Evolutionary conservation across 2,113 vertebrate genomes (phyloP).

Genomic region (Solenodon paradoxus): DNA sequence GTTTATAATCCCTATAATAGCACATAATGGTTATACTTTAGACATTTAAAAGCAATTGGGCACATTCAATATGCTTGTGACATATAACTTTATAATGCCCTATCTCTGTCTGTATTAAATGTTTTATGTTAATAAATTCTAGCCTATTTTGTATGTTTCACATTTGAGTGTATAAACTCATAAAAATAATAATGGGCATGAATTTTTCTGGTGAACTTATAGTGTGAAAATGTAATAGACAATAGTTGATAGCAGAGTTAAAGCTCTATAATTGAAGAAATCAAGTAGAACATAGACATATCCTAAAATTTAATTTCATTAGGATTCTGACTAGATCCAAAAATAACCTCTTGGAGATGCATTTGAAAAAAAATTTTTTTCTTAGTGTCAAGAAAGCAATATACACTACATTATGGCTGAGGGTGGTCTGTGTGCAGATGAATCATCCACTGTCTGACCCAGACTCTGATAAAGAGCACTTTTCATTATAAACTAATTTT

Average conservation of each 20-base stretch:
- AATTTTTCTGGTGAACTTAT: constrained; percentile 67
- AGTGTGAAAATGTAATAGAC: constrained; percentile 55
- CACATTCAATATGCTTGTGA: constrained; percentile 74
- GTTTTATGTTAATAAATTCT: constrained; percentile 78
- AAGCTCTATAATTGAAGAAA: constrained; percentile 50
- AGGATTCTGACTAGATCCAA: constrained; percentile 41
- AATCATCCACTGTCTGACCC: constrained; percentile 30
- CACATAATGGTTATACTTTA: constrained; percentile 70
- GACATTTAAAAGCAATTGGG: constrained; percentile 76
- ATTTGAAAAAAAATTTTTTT: constrained; percentile 49
- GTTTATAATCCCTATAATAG: constrained; percentile 76
- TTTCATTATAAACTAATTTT: constrained; percentile 56
- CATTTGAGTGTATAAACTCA: constrained; percentile 69
- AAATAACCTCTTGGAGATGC: constrained; percentile 17
- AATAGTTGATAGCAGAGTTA: constrained; percentile 47
- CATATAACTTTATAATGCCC: constrained; percentile 72
- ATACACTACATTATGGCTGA: background rate
- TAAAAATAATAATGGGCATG: constrained; percentile 73
- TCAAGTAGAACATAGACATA: constrained; percentile 53
- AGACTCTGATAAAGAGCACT: constrained; percentile 38
- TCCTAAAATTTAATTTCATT: constrained; percentile 45
- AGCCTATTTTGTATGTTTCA: constrained; percentile 69
- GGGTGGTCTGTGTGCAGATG: background rate
- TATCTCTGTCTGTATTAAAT: constrained; percentile 75
- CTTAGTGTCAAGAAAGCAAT: background rate